Evolutionary conservation across 2,888 invertebrate species (phyloP).

Genomic region (Drosophila lutescens): DNA sequence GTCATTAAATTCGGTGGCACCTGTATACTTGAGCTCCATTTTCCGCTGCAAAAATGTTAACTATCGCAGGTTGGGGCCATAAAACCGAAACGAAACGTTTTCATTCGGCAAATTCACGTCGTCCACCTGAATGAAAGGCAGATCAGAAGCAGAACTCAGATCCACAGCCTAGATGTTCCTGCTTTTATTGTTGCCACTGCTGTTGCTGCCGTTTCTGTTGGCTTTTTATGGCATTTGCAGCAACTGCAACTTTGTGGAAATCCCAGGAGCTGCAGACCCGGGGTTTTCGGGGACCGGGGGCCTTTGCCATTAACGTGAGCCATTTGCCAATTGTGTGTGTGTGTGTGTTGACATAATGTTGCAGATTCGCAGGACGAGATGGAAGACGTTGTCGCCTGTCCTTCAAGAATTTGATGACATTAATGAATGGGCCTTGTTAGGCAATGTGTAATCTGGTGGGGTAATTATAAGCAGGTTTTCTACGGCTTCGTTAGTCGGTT

Average conservation of each 20-base stretch:
- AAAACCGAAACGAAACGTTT: conserved; percentile 54
- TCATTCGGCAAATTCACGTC: conserved; percentile 61
- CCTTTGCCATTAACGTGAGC: conserved; percentile 60
- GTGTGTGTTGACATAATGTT: conserved; percentile 74
- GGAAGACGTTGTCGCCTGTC: conserved; percentile 54
- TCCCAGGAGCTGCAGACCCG: not conserved
- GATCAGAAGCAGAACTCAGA: conserved; percentile 20
- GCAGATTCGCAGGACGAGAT: conserved; percentile 59
- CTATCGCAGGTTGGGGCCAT: conserved; percentile 58
- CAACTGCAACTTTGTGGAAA: conserved; percentile 65
- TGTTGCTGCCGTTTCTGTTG: conserved; percentile 54
- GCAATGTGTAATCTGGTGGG: conserved; percentile 74
- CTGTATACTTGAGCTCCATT: conserved; percentile 62
- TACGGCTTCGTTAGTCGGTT: conserved; percentile 34
- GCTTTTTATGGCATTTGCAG: conserved; percentile 71
- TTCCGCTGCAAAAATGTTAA: conserved; percentile 66
- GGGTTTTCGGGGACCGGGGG: not conserved
- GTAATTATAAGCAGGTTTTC: conserved; percentile 72
- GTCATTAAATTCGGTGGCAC: conserved; percentile 64
- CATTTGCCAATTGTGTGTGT: conserved; percentile 60
- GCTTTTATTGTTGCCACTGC: conserved; percentile 37
- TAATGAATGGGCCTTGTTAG: conserved; percentile 78
- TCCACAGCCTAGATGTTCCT: conserved; percentile 27
- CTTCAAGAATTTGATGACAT: conserved; percentile 68
- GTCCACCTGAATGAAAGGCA: conserved; percentile 50